These are phyloP conservation scores for Cylas formicarius DNA, from an alignment of 1,140 invertebrate genomes.

Conservation along the genomic window DNA sequence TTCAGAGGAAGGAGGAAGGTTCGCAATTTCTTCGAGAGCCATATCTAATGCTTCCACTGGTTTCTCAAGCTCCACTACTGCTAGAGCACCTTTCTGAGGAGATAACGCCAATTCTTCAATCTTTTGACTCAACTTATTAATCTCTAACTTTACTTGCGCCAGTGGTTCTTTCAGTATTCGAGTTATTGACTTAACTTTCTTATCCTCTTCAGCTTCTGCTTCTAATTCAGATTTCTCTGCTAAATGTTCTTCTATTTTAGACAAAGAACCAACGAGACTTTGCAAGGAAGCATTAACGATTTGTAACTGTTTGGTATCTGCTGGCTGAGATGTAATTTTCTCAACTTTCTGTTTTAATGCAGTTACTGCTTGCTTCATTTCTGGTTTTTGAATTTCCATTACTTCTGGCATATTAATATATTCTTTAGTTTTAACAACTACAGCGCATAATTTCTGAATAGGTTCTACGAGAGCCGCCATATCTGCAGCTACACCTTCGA, in stretches of 20 bases:
- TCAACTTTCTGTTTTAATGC: slow-evolving; percentile 1
- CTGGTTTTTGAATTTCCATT: slow-evolving; percentile 5
- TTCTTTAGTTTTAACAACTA: neutral
- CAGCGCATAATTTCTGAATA: neutral
- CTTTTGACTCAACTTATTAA: too few species aligned
- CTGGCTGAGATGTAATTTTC: neutral
- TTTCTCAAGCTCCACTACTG: slow-evolving; percentile 6
- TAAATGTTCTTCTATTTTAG: neutral
- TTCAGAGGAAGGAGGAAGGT: slow-evolving; percentile 1
- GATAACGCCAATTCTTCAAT: neutral
- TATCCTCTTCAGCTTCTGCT: neutral
- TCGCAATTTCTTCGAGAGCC: neutral
- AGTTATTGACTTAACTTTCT: neutral
- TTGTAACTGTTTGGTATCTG: too few species aligned
- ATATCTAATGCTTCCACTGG: slow-evolving; percentile 2
- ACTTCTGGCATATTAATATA: neutral
- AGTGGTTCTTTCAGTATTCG: slow-evolving; percentile 1
- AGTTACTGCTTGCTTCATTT: slow-evolving; percentile 2
- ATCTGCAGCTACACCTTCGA: neutral
- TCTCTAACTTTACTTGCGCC: too few species aligned
- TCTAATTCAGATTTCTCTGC: neutral
- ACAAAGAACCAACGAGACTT: neutral
- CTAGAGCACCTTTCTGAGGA: neutral
- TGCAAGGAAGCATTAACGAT: neutral
- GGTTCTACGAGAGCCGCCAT: neutral